phyloP scores from a whole-genome alignment of 2,888 invertebrate genomes.

The Pterostichus niger region DNA sequence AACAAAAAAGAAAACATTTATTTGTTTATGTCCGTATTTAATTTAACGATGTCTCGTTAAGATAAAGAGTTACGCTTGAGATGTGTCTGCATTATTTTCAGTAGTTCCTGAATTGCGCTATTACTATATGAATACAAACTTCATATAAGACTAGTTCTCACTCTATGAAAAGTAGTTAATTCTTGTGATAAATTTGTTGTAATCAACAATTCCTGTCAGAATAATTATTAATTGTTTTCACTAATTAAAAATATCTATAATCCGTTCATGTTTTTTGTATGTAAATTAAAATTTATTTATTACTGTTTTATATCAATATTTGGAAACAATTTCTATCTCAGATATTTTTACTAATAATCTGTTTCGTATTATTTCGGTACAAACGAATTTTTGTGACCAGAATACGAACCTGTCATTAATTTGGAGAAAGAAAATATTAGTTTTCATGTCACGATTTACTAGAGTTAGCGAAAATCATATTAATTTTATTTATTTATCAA shows the following conservation, averaged over 20 bases:
- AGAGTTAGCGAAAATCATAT: slow-evolving; percentile 28
- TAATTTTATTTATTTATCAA: slow-evolving; percentile 11
- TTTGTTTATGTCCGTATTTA: slow-evolving; percentile 36
- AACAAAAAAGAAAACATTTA: slow-evolving; percentile 25
- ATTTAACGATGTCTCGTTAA: slow-evolving; percentile 40
- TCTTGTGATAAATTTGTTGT: background rate
- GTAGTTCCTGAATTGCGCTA: background rate
- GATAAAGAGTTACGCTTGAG: background rate
- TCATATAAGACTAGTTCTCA: background rate
- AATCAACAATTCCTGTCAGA: background rate
- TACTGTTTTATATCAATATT: background rate
- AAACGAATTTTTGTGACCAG: slow-evolving; percentile 14
- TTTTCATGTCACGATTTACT: slow-evolving; percentile 6
- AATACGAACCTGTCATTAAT: slow-evolving; percentile 24
- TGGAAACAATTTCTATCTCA: background rate
- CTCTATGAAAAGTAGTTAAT: background rate
- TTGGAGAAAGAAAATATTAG: background rate
- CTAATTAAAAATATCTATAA: background rate
- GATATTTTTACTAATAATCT: slow-evolving; percentile 5
- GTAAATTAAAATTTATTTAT: too few species aligned
- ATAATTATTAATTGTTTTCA: background rate
- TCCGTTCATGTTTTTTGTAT: too few species aligned
- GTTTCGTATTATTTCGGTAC: slow-evolving; percentile 18
- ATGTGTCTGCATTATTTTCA: background rate
- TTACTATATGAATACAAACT: background rate